Evolutionary conservation across 2,888 invertebrate genomes (phyloP), one percentile per base, ranked within the genome.

Genomic region (Hirtodrosophila duncani): DNA sequence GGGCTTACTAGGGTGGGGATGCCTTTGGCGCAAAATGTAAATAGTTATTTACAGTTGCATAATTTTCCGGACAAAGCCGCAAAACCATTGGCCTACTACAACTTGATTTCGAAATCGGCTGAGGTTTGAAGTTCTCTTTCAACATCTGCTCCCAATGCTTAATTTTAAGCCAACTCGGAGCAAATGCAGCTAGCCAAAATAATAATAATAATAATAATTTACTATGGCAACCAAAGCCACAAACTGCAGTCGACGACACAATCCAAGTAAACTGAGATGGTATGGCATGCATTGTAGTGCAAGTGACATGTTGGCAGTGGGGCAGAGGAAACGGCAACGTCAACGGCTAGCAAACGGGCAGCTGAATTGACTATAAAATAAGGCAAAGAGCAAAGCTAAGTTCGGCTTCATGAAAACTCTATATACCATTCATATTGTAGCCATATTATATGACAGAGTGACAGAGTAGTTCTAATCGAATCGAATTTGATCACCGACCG

Each of bases 191-290:
- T 66, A 77, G 41, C 46, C 36, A 26, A 26, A 48, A 61, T 59
- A 58, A 71, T 71, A 71, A 63, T 63, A 64, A 56, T 63, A 64
- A 49, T 56, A 60, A 69, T 78, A 66, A 74, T 74, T 69, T 61
- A 74, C 67, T 69, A 46, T 41, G 51, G 46, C 44, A 37, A 49
- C 37, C 33, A 52, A 74, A 67, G 52, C 50, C 67, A 51, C 56
- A 70, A 41, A 50, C 43, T 61, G 45, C 44, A 48, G n/a, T n/a
- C 48, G 52, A 41, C 42, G 36, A 48, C 6, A 39, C 24, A 36
- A 51, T 33, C 26, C 48, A 57, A 23, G 41, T 34, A 27, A 24
- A 8, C 4, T 26, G 27, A 23, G 11, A 39, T 36, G n/a, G 27
- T 8, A 11, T 14, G 8, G 20, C 37, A 45, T 18, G 8, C 51